These are phyloP conservation scores for Cotesia glomerata DNA, from an alignment of 1,140 invertebrate species.

Conservation along the genomic window DNA sequence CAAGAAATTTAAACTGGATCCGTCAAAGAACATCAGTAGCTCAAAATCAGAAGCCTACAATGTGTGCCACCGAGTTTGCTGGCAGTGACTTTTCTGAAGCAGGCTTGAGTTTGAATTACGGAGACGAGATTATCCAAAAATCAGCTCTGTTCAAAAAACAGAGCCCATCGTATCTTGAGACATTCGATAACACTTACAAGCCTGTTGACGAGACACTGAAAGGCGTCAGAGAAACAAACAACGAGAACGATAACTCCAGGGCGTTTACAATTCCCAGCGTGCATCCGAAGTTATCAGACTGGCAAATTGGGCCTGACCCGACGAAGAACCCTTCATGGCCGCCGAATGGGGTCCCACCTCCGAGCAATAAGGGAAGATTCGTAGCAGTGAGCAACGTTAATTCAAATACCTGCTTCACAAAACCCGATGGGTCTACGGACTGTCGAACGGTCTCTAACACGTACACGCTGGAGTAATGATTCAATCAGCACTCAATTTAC, in stretches of 20 bases:
- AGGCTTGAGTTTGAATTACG: neutral
- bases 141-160: neutral
- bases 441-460: constrained; percentile 12
- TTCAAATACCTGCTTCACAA: constrained; percentile 27
- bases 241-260: too few species aligned
- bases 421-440: constrained; percentile 20
- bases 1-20: constrained; percentile 45
- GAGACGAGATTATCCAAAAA: neutral
- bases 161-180: too few species aligned
- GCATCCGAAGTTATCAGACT: too few species aligned
- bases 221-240: neutral
- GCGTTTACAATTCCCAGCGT: too few species aligned
- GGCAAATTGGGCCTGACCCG: too few species aligned
- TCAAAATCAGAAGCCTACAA: neutral
- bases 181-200: too few species aligned
- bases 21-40: neutral
- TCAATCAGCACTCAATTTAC: neutral
- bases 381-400: neutral
- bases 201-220: too few species aligned
- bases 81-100: neutral
- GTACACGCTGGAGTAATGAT: neutral
- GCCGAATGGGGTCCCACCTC: too few species aligned
- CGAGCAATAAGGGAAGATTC: neutral
- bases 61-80: neutral
- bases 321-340: too few species aligned